Percentiles rank a stretch among this genome's conserved stretches.
phyloP scores from a whole-genome alignment of 2,113 vertebrate genomes.

The Scomber japonicus region DNA sequence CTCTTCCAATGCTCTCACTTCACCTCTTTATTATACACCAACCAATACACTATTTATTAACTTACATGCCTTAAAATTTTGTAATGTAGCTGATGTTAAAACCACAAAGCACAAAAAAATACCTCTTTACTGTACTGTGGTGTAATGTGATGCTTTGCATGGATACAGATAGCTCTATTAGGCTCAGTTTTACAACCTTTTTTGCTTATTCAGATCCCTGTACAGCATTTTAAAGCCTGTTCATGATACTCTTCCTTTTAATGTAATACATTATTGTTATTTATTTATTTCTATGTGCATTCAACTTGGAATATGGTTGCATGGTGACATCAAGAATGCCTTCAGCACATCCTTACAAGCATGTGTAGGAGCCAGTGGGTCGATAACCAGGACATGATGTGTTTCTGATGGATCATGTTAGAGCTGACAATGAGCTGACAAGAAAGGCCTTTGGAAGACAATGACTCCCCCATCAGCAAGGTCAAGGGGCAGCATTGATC shows the following conservation, averaged over 20 bases:
- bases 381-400: conserved; percentile 53
- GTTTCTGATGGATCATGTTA: conserved; percentile 47
- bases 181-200: neutral
- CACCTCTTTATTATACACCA: too few species aligned
- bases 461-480: conserved; percentile 45
- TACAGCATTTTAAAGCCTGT: too few species aligned
- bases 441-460: conserved; percentile 57
- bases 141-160: conserved; percentile 75
- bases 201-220: too few species aligned
- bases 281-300: too few species aligned
- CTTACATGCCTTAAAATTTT: too few species aligned
- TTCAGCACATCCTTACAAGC: conserved; percentile 29
- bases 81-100: too few species aligned
- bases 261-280: too few species aligned
- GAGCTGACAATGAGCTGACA: conserved; percentile 63
- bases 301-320: neutral
- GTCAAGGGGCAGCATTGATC: conserved; percentile 74
- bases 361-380: conserved; percentile 29
- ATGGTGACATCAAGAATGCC: conserved; percentile 29
- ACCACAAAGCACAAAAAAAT: too few species aligned
- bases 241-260: too few species aligned
- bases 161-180: conserved; percentile 50
- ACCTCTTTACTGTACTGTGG: neutral
- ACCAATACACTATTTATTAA: neutral
- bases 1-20: neutral